Evolutionary conservation across 2,797 vertebrate genomes (phyloP), one percentile per base, ranked within the genome.

Genomic region (Hippopotamyrus pictus): DNA sequence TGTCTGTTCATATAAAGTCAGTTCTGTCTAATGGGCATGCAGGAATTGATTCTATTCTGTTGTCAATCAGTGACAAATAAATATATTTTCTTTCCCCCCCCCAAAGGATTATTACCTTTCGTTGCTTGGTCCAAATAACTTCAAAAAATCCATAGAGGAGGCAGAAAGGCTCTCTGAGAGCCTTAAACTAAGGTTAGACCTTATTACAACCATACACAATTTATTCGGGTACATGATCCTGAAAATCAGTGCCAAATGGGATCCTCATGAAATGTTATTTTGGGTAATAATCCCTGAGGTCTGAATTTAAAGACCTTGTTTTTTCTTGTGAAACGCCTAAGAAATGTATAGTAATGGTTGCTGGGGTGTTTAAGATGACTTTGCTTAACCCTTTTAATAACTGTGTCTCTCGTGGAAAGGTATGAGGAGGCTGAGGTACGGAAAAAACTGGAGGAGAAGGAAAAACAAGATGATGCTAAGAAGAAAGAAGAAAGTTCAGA

Each of bases 391-490:
- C 11, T 3, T 46, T 85, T 44, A 57, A 57, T 7, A 57, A 33
- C 29, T 51, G 25, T 79, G 22, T 46, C 11, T 19, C 51, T 76
- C 85, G 1, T 5, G 22, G 89, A 91, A 90, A 99, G 99, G 94
- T 99, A 99, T 12, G 99, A 99, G 92, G 99, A 99, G 94, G 96
- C 97, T 44, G 98, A 99, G 94, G 98, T 99, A 91, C 95, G 97
- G 25, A 99, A 98, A 93, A 97, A 96, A 90, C 97, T 99, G 51
- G 99, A 99, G 93, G 98, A 99, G 92, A 97, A 95, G 90, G 82
- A 85, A 29, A 48, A 50, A 51, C 82, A 95, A 91, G 97, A 99
- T 91, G 97, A 98, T 90, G 97, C 94, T 90, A 96, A 95, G 92
- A 97, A 94, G 92, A 97, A 90, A 88, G 96, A 97, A 90, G 97